phyloP scores from a whole-genome alignment of 2,113 vertebrate genomes.

The Ondatra zibethicus region DNA sequence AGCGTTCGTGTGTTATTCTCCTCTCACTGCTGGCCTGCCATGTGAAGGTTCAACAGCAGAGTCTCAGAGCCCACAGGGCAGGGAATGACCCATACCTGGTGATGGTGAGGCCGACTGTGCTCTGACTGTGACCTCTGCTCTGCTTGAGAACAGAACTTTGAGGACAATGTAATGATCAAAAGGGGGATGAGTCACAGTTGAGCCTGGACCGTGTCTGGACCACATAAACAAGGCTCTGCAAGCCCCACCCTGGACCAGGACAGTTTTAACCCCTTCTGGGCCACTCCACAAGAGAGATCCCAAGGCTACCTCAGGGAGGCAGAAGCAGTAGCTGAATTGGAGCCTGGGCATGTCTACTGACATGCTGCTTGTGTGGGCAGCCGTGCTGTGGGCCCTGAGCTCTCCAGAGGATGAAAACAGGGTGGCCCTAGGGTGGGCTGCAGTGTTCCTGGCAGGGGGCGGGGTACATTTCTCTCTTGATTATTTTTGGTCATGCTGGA shows the following conservation, averaged over 20 bases:
- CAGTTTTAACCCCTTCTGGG: conserved; percentile 66
- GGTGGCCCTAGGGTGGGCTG: neutral
- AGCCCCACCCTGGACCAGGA: conserved; percentile 19
- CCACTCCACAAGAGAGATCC: neutral
- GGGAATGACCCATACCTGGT: neutral
- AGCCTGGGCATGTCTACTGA: accelerated
- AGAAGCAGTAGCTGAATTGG: neutral
- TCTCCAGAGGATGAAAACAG: neutral
- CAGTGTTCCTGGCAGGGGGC: accelerated
- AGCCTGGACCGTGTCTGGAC: neutral
- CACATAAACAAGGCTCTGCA: conserved; percentile 41
- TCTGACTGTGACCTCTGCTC: neutral
- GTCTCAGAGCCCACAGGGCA: neutral
- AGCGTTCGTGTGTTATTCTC: neutral
- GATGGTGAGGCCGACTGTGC: neutral
- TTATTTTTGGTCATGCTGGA: neutral
- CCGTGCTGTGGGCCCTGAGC: accelerated
- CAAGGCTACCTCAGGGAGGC: neutral
- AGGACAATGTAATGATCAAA: conserved; percentile 5
- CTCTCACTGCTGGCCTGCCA: neutral
- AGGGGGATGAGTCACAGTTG: conserved; percentile 54
- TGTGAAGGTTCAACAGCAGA: neutral
- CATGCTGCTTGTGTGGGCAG: neutral
- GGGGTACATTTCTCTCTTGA: neutral
- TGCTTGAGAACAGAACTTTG: neutral